Conservation (phyloP, 2,797 vertebrate species). For the Crocodylus rhombifer region DNA sequence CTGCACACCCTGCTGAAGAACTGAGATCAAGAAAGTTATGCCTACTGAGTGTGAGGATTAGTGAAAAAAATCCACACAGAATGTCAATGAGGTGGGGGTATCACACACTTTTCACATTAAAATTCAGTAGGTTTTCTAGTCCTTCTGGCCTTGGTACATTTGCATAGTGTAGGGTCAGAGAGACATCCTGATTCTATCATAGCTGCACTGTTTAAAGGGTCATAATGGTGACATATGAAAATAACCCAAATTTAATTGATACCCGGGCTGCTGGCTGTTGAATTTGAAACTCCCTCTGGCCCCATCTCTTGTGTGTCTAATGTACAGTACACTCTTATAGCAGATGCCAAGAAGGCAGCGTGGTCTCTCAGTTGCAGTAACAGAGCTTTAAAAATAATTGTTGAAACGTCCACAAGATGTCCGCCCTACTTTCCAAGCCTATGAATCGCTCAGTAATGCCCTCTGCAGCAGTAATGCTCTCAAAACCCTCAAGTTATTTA, state of each 20-base stretch:
- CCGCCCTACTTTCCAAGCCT: slow-evolving; percentile 33
- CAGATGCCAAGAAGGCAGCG: slow-evolving; percentile 43
- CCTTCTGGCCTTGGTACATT: slow-evolving; percentile 38
- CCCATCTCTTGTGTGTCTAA: slow-evolving; percentile 64
- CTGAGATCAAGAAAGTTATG: slow-evolving; percentile 60
- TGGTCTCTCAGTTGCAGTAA: slow-evolving; percentile 15
- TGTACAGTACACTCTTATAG: slow-evolving; percentile 32
- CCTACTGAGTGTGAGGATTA: slow-evolving; percentile 42
- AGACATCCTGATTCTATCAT: slow-evolving; percentile 56
- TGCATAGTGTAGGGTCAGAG: slow-evolving; percentile 72
- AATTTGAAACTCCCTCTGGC: slow-evolving; percentile 60
- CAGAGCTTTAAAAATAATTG: slow-evolving; percentile 47
- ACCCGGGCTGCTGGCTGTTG: slow-evolving; percentile 43
- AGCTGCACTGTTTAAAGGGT: slow-evolving; percentile 53
- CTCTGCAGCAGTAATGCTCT: background rate
- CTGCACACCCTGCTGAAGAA: slow-evolving; percentile 43
- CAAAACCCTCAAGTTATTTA: background rate
- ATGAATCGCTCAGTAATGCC: background rate
- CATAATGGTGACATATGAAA: slow-evolving; percentile 64
- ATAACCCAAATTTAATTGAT: slow-evolving; percentile 73
- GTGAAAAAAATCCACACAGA: slow-evolving; percentile 54
- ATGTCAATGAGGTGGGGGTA: slow-evolving; percentile 52
- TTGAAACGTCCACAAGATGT: slow-evolving; percentile 38
- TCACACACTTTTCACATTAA: slow-evolving; percentile 53
- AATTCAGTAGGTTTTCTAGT: slow-evolving; percentile 63